phyloP scores from a whole-genome alignment of 2,113 vertebrate genomes.

The Genyomyrus donnyi region DNA sequence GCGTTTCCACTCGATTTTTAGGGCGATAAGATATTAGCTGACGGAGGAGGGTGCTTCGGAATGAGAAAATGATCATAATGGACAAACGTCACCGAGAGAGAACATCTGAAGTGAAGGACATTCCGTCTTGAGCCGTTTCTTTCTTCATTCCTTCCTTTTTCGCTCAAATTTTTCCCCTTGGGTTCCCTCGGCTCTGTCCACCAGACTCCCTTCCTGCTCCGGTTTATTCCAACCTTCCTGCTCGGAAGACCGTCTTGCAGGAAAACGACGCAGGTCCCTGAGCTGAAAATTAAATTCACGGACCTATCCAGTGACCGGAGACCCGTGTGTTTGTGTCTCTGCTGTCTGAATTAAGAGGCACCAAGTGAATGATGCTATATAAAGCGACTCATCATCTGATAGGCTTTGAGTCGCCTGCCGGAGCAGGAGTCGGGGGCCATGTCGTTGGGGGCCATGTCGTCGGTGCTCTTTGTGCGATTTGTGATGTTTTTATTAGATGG shows the following conservation, averaged over 20 bases:
- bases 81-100: not conserved
- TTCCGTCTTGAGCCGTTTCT: not conserved
- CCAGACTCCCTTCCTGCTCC: not conserved
- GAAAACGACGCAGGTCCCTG: not conserved
- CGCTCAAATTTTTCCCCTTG: not conserved
- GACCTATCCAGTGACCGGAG: not conserved
- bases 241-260: not conserved
- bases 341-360: not conserved
- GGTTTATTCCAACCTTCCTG: not conserved
- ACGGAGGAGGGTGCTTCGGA: not conserved
- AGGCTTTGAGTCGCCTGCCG: not conserved
- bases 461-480: not conserved
- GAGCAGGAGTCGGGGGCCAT: not conserved
- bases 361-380: not conserved
- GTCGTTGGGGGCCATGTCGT: not conserved
- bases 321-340: not conserved
- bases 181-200: not conserved
- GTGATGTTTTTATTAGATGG: not conserved
- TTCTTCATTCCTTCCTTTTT: not conserved
- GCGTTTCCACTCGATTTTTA: not conserved
- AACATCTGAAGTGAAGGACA: not conserved
- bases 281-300: not conserved
- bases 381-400: not conserved
- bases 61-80: not conserved
- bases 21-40: not conserved